Evolutionary conservation across 2,113 vertebrate species (phyloP).

Genomic region (Melanocharis versteri): DNA sequence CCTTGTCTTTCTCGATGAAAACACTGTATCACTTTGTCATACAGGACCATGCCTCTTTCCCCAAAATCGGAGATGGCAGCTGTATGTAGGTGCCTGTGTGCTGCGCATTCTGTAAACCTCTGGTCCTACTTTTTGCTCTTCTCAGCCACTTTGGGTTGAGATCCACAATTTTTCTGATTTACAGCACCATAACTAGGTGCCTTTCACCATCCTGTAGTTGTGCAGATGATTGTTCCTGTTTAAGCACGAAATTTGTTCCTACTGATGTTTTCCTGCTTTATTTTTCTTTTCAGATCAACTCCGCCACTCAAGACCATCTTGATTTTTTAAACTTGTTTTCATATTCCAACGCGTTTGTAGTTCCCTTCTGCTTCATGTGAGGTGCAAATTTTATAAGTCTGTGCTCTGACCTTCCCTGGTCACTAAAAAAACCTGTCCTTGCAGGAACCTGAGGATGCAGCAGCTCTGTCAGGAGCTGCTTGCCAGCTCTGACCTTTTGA

Average conservation of each 20-base stretch:
- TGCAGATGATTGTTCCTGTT: neutral
- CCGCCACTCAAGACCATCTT: neutral
- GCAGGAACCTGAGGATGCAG: neutral
- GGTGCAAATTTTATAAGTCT: neutral
- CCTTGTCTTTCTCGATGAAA: neutral
- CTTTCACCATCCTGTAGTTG: neutral
- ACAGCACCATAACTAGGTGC: neutral
- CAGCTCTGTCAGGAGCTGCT: neutral
- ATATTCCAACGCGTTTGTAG: neutral
- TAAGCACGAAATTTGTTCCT: neutral
- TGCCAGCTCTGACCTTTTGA: neutral
- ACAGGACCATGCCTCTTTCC: neutral
- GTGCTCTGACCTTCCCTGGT: neutral
- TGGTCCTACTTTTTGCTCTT: neutral
- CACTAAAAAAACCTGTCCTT: neutral
- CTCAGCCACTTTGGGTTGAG: neutral
- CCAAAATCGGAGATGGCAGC: neutral
- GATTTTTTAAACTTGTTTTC: neutral
- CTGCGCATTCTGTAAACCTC: neutral
- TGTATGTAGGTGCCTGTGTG: rapidly evolving
- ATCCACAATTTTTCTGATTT: neutral
- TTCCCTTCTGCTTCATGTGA: neutral
- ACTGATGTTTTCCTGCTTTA: neutral
- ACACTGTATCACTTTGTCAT: neutral
- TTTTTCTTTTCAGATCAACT: neutral